These are phyloP conservation scores for Eurytoma adleriae DNA, from an alignment of 2,888 invertebrate genomes.

Conservation along the genomic window DNA sequence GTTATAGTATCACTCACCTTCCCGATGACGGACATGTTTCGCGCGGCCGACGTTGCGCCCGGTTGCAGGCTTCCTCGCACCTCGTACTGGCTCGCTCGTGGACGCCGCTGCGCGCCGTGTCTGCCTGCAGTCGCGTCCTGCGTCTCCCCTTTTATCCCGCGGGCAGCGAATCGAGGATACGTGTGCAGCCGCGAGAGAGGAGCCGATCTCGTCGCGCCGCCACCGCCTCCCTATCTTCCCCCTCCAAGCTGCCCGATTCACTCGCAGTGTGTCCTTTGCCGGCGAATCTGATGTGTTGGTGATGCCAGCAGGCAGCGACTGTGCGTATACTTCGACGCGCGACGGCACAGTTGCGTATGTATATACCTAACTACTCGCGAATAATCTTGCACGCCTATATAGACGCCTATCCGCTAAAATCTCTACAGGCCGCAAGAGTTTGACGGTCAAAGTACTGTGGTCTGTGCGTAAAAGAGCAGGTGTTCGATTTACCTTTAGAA, in stretches of 20 bases:
- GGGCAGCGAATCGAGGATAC: not conserved
- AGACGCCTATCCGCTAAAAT: not conserved
- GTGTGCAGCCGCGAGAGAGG: not conserved
- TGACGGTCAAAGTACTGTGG: too few species aligned
- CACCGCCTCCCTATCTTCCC: not conserved
- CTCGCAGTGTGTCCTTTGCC: not conserved
- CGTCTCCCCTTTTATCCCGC: not conserved
- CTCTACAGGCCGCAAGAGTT: not conserved
- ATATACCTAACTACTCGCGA: not conserved
- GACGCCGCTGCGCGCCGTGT: not conserved
- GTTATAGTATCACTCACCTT: constrained; percentile 71
- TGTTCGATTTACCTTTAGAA: too few species aligned
- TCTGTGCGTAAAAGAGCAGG: too few species aligned
- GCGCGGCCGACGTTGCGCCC: not conserved
- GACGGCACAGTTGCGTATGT: too few species aligned
- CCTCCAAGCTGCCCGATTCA: constrained; percentile 2
- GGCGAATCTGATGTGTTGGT: not conserved
- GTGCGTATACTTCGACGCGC: too few species aligned
- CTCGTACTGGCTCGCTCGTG: not conserved
- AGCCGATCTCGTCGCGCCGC: not conserved
- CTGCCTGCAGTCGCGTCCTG: not conserved
- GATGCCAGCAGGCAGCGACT: too few species aligned
- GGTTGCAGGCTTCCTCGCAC: too few species aligned
- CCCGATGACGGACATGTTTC: constrained; percentile 74
- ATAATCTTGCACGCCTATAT: not conserved